Conservation (phyloP, 2,797 vertebrate genomes). For the Tolypeutes matacus region DNA sequence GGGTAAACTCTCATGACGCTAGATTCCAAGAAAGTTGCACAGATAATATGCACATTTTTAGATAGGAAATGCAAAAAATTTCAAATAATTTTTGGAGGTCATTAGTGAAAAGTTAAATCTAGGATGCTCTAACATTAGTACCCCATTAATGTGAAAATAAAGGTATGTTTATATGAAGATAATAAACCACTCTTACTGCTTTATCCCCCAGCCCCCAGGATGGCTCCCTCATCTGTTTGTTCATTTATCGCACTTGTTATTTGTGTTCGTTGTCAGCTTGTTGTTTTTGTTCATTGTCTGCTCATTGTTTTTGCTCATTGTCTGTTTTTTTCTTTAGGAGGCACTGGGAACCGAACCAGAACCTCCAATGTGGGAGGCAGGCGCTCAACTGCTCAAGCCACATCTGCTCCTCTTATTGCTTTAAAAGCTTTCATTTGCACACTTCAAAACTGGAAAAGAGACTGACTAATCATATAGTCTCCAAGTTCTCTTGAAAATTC, state of each 20-base stretch:
- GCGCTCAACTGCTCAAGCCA: too few species aligned
- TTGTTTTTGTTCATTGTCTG: too few species aligned
- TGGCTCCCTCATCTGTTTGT: too few species aligned
- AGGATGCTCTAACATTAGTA: background rate
- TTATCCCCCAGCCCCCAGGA: background rate
- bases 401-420: background rate
- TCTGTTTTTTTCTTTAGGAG: too few species aligned
- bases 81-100: background rate
- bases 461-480: background rate
- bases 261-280: too few species aligned
- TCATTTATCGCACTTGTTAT: too few species aligned
- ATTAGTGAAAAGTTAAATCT: background rate
- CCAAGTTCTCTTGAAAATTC: conserved; percentile 19
- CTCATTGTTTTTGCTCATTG: too few species aligned
- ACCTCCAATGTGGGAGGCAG: too few species aligned
- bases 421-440: background rate
- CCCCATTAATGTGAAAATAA: background rate
- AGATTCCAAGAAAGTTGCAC: background rate
- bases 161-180: background rate
- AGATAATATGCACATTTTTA: background rate
- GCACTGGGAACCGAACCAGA: too few species aligned
- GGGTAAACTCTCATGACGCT: background rate
- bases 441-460: conserved; percentile 42
- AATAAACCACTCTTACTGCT: background rate
- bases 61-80: background rate